phyloP scores from a whole-genome alignment of 2,888 invertebrate species.

The Andrena minutula region DNA sequence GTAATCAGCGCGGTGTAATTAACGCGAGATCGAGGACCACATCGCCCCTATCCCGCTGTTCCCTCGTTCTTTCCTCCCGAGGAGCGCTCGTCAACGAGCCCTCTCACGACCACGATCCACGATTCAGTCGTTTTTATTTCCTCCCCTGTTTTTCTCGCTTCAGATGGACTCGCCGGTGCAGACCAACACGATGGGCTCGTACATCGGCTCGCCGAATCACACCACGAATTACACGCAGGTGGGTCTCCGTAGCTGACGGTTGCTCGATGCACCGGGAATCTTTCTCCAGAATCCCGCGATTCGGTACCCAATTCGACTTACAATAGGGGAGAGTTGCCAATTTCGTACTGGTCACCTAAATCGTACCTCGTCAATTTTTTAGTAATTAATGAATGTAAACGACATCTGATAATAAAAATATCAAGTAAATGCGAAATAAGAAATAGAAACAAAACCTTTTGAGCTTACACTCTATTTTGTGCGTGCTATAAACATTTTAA shows the following conservation, averaged over 20 bases:
- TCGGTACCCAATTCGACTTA: no score
- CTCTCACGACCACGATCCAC: neutral
- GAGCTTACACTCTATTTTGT: no score
- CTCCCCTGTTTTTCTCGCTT: conserved; percentile 65
- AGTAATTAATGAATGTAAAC: no score
- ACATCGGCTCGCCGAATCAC: conserved; percentile 84
- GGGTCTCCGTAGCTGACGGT: conserved; percentile 42
- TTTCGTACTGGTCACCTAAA: no score
- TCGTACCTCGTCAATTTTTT: no score
- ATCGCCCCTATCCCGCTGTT: neutral
- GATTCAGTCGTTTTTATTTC: conserved; percentile 15
- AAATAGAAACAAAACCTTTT: no score
- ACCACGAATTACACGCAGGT: conserved; percentile 84
- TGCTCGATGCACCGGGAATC: no score
- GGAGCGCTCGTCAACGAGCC: conserved; percentile 8
- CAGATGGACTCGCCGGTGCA: conserved; percentile 86
- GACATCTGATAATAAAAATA: no score
- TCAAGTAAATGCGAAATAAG: no score
- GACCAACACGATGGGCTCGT: conserved; percentile 80
- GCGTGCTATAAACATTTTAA: no score
- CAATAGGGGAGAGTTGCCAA: no score
- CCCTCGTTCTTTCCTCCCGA: neutral
- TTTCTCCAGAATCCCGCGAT: no score
- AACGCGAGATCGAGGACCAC: conserved; percentile 8
- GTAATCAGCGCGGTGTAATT: conserved; percentile 24